Percentiles rank a stretch among this genome's conserved stretches.
These are phyloP conservation scores for Ophioninae sp. DNA, from an alignment of 2,888 invertebrate genomes.

Conservation along the genomic window DNA sequence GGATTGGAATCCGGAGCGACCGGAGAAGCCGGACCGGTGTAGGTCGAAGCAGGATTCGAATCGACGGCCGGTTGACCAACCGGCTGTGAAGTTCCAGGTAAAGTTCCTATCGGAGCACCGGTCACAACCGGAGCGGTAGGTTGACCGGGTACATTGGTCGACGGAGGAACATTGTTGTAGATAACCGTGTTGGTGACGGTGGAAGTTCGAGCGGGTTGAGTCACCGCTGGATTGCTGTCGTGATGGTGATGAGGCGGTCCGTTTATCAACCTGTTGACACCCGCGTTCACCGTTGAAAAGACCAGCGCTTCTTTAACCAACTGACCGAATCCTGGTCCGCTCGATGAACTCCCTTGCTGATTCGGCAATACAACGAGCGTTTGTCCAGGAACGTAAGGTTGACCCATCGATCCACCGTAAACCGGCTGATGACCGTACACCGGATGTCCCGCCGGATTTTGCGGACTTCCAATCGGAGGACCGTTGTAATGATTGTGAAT, in stretches of 20 bases:
- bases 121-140: too few species aligned
- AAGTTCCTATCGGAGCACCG: too few species aligned
- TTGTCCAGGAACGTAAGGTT: conserved; percentile 71
- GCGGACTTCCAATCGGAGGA: conserved; percentile 56
- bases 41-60: conserved; percentile 10
- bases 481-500: conserved; percentile 68
- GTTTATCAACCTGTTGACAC: conserved; percentile 70
- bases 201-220: conserved; percentile 44
- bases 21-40: conserved; percentile 8
- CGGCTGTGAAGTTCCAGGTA: conserved; percentile 13
- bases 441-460: conserved; percentile 59
- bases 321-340: conserved; percentile 68
- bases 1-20: conserved; percentile 2
- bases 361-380: conserved; percentile 65
- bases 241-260: conserved; percentile 63
- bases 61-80: conserved; percentile 1
- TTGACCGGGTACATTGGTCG: too few species aligned
- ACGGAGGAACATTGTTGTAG: conserved; percentile 65
- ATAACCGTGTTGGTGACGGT: conserved; percentile 65
- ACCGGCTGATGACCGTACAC: conserved; percentile 67
- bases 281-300: conserved; percentile 71
- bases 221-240: conserved; percentile 35
- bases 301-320: conserved; percentile 72
- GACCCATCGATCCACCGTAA: conserved; percentile 66
- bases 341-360: conserved; percentile 57